These are phyloP conservation scores for Cephalopholis sonnerati DNA, from an alignment of 2,113 vertebrate genomes.

Conservation along the genomic window DNA sequence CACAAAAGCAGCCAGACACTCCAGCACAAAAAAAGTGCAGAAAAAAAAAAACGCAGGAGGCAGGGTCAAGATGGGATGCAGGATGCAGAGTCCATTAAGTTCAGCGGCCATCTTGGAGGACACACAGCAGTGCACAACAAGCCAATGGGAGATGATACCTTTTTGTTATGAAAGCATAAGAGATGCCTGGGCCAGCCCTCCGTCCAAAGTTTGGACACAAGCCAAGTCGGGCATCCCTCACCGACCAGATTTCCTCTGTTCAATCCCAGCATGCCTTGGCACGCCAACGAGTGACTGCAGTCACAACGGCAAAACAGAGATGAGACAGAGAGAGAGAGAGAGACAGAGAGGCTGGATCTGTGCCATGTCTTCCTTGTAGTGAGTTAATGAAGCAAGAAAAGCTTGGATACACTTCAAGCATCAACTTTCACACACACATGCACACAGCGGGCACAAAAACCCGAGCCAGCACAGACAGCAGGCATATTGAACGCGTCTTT, in stretches of 20 bases:
- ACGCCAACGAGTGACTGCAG: slow-evolving; percentile 29
- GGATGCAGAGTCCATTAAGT: slow-evolving; percentile 14
- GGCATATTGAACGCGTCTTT: slow-evolving; percentile 44
- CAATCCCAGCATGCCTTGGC: slow-evolving; percentile 66
- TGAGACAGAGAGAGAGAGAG: slow-evolving; percentile 37
- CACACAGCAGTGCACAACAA: slow-evolving; percentile 23
- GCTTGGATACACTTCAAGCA: slow-evolving; percentile 54
- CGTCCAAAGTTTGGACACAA: slow-evolving; percentile 8
- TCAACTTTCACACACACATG: slow-evolving; percentile 35
- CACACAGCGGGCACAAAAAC: slow-evolving; percentile 19
- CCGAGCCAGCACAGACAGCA: slow-evolving; percentile 17
- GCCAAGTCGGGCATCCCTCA: slow-evolving; percentile 48
- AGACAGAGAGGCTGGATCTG: slow-evolving; percentile 57
- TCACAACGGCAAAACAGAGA: slow-evolving; percentile 44
- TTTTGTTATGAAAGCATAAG: slow-evolving; percentile 4
- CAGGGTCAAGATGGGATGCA: not conserved
- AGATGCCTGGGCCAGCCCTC: slow-evolving; percentile 18
- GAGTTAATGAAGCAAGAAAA: slow-evolving; percentile 74
- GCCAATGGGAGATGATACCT: slow-evolving; percentile 11
- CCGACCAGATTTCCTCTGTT: slow-evolving; percentile 31
- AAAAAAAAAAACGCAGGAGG: not conserved
- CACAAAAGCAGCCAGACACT: not conserved
- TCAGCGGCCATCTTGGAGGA: slow-evolving; percentile 36
- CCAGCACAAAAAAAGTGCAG: not conserved
- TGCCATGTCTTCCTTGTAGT: slow-evolving; percentile 46